Percentiles rank a stretch among this genome's conserved stretches.
phyloP scores from a whole-genome alignment of 2,797 vertebrate species.

The Sebastes itinus region DNA sequence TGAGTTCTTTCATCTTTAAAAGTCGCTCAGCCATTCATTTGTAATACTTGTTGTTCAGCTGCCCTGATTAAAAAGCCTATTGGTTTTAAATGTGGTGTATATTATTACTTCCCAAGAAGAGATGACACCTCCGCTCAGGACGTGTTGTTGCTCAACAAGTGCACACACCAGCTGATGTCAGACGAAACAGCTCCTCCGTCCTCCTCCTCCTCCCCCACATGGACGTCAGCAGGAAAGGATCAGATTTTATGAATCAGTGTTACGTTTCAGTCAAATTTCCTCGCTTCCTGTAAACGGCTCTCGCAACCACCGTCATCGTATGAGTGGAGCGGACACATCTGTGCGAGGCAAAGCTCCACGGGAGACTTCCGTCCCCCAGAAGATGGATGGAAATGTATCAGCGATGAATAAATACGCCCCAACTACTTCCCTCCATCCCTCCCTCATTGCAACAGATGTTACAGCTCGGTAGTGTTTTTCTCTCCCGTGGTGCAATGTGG shows the following conservation, averaged over 20 bases:
- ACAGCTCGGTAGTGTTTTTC: slow-evolving; percentile 26
- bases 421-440: slow-evolving; percentile 54
- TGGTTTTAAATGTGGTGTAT: not conserved
- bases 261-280: slow-evolving; percentile 54
- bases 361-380: slow-evolving; percentile 46
- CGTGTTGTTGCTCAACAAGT: slow-evolving; percentile 56
- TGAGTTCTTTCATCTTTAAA: slow-evolving; percentile 58
- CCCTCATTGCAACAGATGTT: slow-evolving; percentile 71
- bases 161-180: slow-evolving; percentile 23
- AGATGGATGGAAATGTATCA: slow-evolving; percentile 71
- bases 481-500: slow-evolving; percentile 61
- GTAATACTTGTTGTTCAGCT: not conserved
- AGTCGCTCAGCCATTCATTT: slow-evolving; percentile 36
- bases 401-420: slow-evolving; percentile 67
- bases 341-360: slow-evolving; percentile 47
- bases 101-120: not conserved
- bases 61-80: not conserved
- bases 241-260: slow-evolving; percentile 70
- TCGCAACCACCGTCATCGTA: slow-evolving; percentile 42
- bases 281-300: slow-evolving; percentile 66
- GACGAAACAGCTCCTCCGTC: slow-evolving; percentile 14
- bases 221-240: slow-evolving; percentile 69
- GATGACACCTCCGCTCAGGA: slow-evolving; percentile 22
- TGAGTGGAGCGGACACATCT: slow-evolving; percentile 61
- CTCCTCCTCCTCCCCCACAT: slow-evolving; percentile 28